Evolutionary conservation across 2,797 vertebrate species (phyloP).

Genomic region (Takifugu ocellatus): DNA sequence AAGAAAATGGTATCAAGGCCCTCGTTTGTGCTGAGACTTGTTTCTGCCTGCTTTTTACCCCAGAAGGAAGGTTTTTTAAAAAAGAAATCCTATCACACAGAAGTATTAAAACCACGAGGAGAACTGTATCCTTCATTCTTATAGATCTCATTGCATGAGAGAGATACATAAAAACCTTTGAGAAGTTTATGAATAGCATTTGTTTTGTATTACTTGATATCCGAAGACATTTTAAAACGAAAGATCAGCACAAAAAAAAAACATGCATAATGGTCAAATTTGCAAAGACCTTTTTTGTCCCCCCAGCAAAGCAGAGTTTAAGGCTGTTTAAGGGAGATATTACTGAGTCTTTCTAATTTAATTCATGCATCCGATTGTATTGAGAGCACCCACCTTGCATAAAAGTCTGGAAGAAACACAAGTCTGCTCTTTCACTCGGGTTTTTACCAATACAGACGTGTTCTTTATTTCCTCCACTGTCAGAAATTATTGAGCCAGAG

Average conservation of each 20-base stretch:
- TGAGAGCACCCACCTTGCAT: slow-evolving; percentile 56
- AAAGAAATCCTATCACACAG: slow-evolving; percentile 29
- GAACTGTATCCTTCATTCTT: slow-evolving; percentile 70
- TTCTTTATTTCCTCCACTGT: slow-evolving; percentile 36
- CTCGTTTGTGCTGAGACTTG: slow-evolving; percentile 18
- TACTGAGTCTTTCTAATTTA: slow-evolving; percentile 61
- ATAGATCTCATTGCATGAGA: slow-evolving; percentile 74
- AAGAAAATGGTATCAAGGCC: slow-evolving; percentile 27
- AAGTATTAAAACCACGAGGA: slow-evolving; percentile 49
- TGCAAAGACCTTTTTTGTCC: slow-evolving; percentile 66
- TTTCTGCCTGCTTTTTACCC: slow-evolving; percentile 60
- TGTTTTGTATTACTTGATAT: slow-evolving; percentile 70
- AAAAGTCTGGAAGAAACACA: slow-evolving; percentile 46
- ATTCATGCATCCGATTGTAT: slow-evolving; percentile 59
- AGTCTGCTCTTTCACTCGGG: slow-evolving; percentile 43
- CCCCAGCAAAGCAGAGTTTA: slow-evolving; percentile 50
- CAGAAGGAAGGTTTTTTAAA: slow-evolving; percentile 59
- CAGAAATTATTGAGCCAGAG: slow-evolving; percentile 1
- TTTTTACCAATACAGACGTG: slow-evolving; percentile 46
- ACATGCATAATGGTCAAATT: slow-evolving; percentile 49
- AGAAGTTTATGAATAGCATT: slow-evolving; percentile 55
- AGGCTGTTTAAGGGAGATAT: slow-evolving; percentile 63
- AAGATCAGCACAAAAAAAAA: slow-evolving; percentile 41
- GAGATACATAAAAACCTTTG: slow-evolving; percentile 36
- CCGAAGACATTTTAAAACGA: slow-evolving; percentile 67